Percentiles rank a stretch among this genome's conserved stretches.
Conservation (phyloP, 2,797 vertebrate species). For the Melanotaenia parkinsoni region DNA sequence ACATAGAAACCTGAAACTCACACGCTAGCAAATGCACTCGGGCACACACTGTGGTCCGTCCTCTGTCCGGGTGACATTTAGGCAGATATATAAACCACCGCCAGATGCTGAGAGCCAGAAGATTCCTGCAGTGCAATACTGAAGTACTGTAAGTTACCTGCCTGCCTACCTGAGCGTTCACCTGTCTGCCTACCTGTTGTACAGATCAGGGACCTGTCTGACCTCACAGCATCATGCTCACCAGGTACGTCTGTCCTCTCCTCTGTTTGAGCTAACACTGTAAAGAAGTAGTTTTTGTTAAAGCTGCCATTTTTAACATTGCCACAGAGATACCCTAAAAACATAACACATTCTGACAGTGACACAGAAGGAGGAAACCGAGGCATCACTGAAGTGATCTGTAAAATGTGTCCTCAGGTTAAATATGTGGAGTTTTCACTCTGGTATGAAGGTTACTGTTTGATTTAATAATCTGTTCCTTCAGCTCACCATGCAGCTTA, state of each 20-base stretch:
- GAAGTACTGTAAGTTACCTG: slow-evolving; percentile 41
- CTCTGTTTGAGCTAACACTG: neutral
- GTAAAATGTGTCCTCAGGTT: neutral
- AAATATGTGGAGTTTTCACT: neutral
- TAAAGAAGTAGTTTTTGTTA: neutral
- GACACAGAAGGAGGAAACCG: neutral
- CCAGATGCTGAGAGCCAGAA: slow-evolving; percentile 40
- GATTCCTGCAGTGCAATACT: slow-evolving; percentile 63
- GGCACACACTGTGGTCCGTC: slow-evolving; percentile 21
- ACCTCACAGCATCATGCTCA: slow-evolving; percentile 62
- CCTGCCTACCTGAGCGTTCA: slow-evolving; percentile 20
- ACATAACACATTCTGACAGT: neutral
- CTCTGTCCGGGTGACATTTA: slow-evolving; percentile 69
- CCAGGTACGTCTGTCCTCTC: slow-evolving; percentile 53
- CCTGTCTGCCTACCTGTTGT: slow-evolving; percentile 26
- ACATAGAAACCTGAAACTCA: slow-evolving; percentile 69
- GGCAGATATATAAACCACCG: slow-evolving; percentile 76
- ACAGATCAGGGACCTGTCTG: slow-evolving; percentile 43
- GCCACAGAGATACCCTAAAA: neutral
- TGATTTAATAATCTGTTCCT: neutral
- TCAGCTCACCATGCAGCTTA: neutral
- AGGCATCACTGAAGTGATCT: neutral
- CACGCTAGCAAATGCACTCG: slow-evolving; percentile 8
- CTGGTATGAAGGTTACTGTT: neutral
- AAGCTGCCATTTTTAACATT: too few species aligned